A percentile compares a stretch with the other conserved stretches of the same genome.
These are phyloP conservation scores for Sebastes kiyomatsui DNA, from an alignment of 2,797 vertebrate genomes.

Conservation along the genomic window DNA sequence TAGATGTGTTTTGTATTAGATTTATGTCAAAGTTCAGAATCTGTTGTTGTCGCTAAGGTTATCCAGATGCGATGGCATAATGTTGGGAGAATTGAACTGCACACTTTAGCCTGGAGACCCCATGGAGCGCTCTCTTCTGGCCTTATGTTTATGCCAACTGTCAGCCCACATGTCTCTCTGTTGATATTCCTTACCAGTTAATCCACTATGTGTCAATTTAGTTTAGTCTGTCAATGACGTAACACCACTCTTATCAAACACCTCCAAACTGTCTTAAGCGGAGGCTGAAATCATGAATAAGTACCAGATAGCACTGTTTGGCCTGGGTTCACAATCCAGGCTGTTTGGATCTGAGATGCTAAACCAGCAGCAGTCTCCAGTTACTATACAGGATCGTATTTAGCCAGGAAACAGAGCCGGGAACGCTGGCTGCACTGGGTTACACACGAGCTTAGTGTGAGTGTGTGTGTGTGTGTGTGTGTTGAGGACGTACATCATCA, in stretches of 20 bases:
- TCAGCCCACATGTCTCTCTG: constrained; percentile 1
- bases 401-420: constrained; percentile 50
- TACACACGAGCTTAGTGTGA: not conserved
- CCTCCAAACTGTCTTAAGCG: not conserved
- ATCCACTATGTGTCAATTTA: not conserved
- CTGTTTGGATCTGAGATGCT: constrained; percentile 37
- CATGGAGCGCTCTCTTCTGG: not conserved
- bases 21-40: not conserved
- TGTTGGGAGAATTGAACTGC: not conserved
- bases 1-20: not conserved
- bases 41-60: not conserved
- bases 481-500: not conserved
- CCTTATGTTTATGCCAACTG: constrained; percentile 6
- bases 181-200: not conserved
- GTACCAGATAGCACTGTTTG: constrained; percentile 1
- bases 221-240: not conserved
- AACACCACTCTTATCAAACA: not conserved
- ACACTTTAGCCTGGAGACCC: not conserved
- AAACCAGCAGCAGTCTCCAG: constrained; percentile 50
- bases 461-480: too few species aligned
- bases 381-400: constrained; percentile 67
- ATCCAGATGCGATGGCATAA: constrained; percentile 11
- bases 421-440: constrained; percentile 22
- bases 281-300: constrained; percentile 23
- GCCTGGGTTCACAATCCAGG: constrained; percentile 30